These are phyloP conservation scores for Calypte anna DNA, from an alignment of 2,113 vertebrate genomes.

Conservation along the genomic window DNA sequence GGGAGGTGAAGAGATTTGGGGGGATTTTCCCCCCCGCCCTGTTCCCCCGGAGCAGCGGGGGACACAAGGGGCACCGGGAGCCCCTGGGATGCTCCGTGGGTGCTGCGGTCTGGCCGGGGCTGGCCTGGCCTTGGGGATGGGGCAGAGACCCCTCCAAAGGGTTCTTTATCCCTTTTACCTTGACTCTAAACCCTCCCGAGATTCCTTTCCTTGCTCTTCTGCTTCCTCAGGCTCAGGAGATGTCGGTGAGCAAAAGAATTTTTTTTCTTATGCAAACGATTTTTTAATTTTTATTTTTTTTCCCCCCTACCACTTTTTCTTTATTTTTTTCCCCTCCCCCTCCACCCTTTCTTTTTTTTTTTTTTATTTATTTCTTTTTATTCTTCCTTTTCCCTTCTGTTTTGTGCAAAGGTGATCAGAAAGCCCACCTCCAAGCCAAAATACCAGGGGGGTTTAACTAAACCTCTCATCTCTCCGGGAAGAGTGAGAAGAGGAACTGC, in stretches of 20 bases:
- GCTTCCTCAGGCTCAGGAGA: not conserved
- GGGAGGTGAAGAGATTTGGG: not conserved
- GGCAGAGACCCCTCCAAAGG: not conserved
- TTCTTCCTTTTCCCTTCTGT: not conserved
- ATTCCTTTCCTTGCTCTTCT: not conserved
- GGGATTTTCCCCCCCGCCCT: not conserved
- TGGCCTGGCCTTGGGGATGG: not conserved
- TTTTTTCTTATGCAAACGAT: too few relatives aligned
- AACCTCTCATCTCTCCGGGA: not conserved
- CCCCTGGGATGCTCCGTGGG: not conserved
- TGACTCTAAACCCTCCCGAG: not conserved
- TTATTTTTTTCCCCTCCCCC: not conserved
- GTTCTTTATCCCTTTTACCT: not conserved
- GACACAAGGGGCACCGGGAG: not conserved
- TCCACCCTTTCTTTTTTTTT: too few relatives aligned
- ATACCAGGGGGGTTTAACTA: fast-evolving
- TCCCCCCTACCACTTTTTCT: too few relatives aligned
- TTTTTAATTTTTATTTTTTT: not conserved
- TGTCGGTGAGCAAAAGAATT: not conserved
- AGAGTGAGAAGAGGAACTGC: not conserved
- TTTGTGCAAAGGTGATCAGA: not conserved
- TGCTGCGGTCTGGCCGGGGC: not conserved
- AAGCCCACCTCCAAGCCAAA: fast-evolving
- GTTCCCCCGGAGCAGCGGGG: not conserved
- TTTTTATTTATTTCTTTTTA: not conserved